Evolutionary conservation across 2,888 invertebrate species (phyloP), one percentile per base, ranked within the genome.

Genomic region (Lottia scabra): DNA sequence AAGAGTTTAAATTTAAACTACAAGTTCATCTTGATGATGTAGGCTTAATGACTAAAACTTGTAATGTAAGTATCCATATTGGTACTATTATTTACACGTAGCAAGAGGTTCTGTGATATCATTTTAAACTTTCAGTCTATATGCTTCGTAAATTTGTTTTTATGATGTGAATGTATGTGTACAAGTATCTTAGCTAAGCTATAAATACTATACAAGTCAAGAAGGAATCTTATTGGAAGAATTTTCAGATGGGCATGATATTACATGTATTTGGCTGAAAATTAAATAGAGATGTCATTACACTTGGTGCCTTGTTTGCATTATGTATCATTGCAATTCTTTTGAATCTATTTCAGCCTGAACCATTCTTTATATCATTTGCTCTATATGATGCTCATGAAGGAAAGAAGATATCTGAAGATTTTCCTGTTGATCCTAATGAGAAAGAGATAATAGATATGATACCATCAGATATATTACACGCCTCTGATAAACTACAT

Each of bases 321-420:
- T 2, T 6, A 56, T 23, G 0, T 27, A 62, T 19, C 5, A 27
- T 13, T 44, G 12, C 66, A 23, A 30, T 30, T 5, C 30, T 30
- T 2, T n/a, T n/a, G 8, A 38, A 5, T 38, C 5, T 38, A 38
- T 78, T 77, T 63, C 85, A 93, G 91, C 94, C 98, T 70, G 99
- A 99, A 88, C 98, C 99, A 0, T 98, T 98, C 90, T 95, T 95
- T 87, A 94, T 97, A 26, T 93, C 94, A 66, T 90, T 99, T 80
- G 94, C 96, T 72, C 90, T 99, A 63, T 99, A 95, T 90, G 98
- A 99, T 91, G 95, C 95, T 8, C 94, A 94, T 85, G 93, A 93
- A 80, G 95, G 95, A 48, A 93, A 93, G 86, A 98, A 98, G 90
- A 91, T 98, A 78, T 95, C 96, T 1, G 98, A 98, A 89, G 96